These are phyloP conservation scores for Pimephales promelas DNA, from an alignment of 2,113 vertebrate species.

Conservation along the genomic window DNA sequence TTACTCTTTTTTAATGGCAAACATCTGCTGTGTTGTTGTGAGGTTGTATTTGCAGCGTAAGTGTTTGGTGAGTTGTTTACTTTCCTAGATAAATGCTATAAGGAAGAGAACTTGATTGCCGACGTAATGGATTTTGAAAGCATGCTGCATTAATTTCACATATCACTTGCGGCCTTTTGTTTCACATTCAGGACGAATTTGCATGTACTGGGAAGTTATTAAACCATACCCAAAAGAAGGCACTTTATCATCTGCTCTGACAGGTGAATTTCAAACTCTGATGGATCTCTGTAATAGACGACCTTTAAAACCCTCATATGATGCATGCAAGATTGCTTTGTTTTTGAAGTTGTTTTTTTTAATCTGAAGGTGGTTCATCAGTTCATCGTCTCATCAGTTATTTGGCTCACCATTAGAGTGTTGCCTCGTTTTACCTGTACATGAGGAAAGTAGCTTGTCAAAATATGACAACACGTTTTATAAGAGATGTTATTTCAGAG, in stretches of 20 bases:
- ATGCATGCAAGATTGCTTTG: background rate
- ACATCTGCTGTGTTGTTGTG: background rate
- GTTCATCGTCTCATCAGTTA: background rate
- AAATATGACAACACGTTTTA: background rate
- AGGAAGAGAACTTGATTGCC: background rate
- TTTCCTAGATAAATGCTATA: background rate
- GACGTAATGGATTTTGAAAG: background rate
- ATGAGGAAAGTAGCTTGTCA: background rate
- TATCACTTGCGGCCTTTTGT: background rate
- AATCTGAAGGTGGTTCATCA: background rate
- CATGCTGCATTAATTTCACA: background rate
- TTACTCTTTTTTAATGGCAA: background rate
- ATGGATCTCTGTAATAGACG: background rate
- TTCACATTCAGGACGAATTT: background rate
- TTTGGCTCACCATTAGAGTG: background rate
- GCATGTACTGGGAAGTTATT: background rate
- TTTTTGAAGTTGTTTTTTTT: background rate
- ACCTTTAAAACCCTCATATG: background rate
- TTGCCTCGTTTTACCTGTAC: constrained; percentile 6
- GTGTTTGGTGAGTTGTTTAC: background rate
- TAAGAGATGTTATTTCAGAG: background rate
- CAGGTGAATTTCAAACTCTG: background rate
- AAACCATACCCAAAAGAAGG: background rate
- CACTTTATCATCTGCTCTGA: background rate
- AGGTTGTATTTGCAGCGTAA: background rate